These are phyloP conservation scores for Potamilus streckersoni DNA, from an alignment of 1,140 invertebrate genomes.

Conservation along the genomic window DNA sequence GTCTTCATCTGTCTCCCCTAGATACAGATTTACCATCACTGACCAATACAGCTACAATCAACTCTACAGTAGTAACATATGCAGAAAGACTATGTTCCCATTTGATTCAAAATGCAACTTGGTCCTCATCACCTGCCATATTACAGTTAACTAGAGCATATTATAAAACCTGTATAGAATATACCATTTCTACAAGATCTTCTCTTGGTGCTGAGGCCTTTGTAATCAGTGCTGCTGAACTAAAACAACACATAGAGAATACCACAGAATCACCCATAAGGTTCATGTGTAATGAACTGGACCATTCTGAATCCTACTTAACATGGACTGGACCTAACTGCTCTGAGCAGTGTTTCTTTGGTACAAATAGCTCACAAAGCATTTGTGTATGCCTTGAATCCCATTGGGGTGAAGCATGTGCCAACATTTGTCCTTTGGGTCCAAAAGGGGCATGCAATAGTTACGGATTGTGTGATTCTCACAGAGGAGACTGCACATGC, in stretches of 20 bases:
- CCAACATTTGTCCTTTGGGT: slow-evolving; percentile 33
- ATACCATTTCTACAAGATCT: slow-evolving; percentile 15
- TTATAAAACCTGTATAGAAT: too few relatives aligned
- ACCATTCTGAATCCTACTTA: slow-evolving; percentile 16
- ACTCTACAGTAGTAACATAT: too few relatives aligned
- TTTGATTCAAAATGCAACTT: too few relatives aligned
- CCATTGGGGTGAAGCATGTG: slow-evolving; percentile 34
- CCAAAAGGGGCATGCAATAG: slow-evolving; percentile 29
- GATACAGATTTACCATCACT: slow-evolving; percentile 12
- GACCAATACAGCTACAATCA: slow-evolving; percentile 9
- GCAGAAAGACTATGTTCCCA: too few relatives aligned
- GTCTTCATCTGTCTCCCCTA: slow-evolving; percentile 25
- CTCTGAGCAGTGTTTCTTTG: slow-evolving; percentile 31
- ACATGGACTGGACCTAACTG: slow-evolving; percentile 9
- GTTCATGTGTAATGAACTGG: slow-evolving; percentile 16
- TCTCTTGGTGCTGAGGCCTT: slow-evolving; percentile 12
- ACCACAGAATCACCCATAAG: slow-evolving; percentile 9
- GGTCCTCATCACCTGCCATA: too few relatives aligned
- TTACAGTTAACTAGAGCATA: too few relatives aligned
- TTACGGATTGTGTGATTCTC: slow-evolving; percentile 29
- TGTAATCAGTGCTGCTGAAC: slow-evolving; percentile 19
- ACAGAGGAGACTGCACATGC: slow-evolving; percentile 34
- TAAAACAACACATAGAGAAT: slow-evolving; percentile 16
- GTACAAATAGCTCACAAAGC: slow-evolving; percentile 6
- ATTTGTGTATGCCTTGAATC: slow-evolving; percentile 36